phyloP scores from a whole-genome alignment of 2,113 vertebrate species.

The Elephas maximus region DNA sequence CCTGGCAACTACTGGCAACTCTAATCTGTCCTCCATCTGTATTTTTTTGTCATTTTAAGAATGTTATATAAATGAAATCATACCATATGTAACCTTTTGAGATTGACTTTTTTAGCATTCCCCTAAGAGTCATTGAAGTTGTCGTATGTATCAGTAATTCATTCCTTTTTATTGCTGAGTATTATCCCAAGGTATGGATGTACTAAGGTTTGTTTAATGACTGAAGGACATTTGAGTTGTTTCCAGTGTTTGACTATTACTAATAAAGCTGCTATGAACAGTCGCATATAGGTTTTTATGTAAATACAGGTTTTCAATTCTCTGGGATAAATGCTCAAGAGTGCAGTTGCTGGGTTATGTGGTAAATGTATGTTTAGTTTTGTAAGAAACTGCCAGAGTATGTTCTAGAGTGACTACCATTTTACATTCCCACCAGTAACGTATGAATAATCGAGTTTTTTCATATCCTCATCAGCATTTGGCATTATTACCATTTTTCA shows the following conservation, averaged over 20 bases:
- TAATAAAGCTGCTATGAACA: constrained; percentile 16
- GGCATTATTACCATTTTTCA: background rate
- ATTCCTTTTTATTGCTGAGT: constrained; percentile 25
- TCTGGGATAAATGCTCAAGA: background rate
- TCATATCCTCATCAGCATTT: background rate
- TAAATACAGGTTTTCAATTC: background rate
- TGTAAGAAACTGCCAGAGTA: background rate
- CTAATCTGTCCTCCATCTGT: background rate
- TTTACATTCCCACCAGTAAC: constrained; percentile 24
- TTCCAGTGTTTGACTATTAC: background rate
- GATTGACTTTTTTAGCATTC: background rate
- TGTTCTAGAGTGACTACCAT: constrained; percentile 16
- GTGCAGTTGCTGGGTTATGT: background rate
- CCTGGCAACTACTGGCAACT: background rate
- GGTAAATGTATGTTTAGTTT: background rate
- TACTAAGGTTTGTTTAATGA: background rate
- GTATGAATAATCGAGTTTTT: constrained; percentile 26
- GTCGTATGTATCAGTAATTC: background rate
- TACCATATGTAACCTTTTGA: background rate
- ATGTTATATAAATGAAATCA: background rate
- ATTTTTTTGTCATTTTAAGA: background rate
- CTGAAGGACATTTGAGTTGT: background rate
- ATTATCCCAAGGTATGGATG: background rate
- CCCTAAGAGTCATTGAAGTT: background rate
- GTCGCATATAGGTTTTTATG: constrained; percentile 8